Base-by-base conservation (phyloP, 2,888 invertebrate species). In the Catocala nupta region DNA sequence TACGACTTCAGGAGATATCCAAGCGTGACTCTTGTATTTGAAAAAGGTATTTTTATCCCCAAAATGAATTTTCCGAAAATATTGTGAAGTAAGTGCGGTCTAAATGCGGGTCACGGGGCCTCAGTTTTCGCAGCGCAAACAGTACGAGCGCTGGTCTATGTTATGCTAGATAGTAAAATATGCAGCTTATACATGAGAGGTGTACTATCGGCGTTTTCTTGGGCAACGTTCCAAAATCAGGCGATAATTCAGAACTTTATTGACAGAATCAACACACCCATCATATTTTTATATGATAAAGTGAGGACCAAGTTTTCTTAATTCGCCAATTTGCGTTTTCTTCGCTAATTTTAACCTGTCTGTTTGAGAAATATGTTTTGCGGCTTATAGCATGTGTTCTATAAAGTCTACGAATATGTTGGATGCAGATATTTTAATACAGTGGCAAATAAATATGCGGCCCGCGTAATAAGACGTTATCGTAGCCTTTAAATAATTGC, bases 151-250 rank as follows among this genome's bases (percentile, higher is more conserved):
- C 45, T 11, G 48, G 11, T 12, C 36, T 36, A 49, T 34, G 49
- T 49, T 34, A 12, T 8, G 36, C 34, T 49, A 54, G 25, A 42
- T 47, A 61, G 45, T 56, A 61, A 55, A 61, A 56, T 61, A 56
- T 61, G 61, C 51, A 61, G 51, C 51, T 16, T 61, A 55, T 12
- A 45, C 36, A 33, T 51, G 60, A 45, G 44, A 47, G 60, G 48
- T 55, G 48, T 39, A 36, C 39, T 16, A 25, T 34, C 39, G 8
- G 45, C 39, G 10, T 53, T 25, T 54, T 59, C 13, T 56, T 12
- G 56, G 56, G 56, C 56, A 49, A 42, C 25, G 49, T 12, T 56
- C 56, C 56, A 56, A 56, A 56, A 49, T 49, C 49, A 33, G n/a
- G 49, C n/a, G 4, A 33, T 56, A 49, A 42, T 43, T 49, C 12